These are phyloP conservation scores for Altica lythri DNA, from an alignment of 2,888 invertebrate species.

Conservation along the genomic window DNA sequence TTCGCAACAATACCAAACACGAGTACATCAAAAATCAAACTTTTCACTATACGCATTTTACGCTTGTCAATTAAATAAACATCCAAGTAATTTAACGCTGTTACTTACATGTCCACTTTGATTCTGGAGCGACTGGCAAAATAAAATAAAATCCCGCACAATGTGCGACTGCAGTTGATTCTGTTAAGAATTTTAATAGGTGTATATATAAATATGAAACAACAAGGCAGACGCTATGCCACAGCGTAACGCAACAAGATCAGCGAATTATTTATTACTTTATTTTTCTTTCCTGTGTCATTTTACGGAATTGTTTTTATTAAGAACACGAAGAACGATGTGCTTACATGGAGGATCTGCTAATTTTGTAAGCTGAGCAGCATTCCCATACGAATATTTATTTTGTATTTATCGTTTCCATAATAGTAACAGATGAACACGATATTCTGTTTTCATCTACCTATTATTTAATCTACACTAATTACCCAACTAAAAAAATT, in stretches of 20 bases:
- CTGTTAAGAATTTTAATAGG: constrained; percentile 23
- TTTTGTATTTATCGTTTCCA: too few relatives aligned
- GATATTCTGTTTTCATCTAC: too few relatives aligned
- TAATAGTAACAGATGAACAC: too few relatives aligned
- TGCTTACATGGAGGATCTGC: too few relatives aligned
- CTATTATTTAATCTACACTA: too few relatives aligned
- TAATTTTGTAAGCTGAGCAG: too few relatives aligned
- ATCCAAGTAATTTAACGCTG: too few relatives aligned
- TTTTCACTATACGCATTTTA: not conserved
- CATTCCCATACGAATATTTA: too few relatives aligned
- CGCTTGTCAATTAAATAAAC: too few relatives aligned
- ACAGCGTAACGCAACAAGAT: not conserved
- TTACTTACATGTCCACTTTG: too few relatives aligned
- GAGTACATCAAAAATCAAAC: not conserved
- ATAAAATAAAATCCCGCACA: not conserved
- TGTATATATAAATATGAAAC: constrained; percentile 26
- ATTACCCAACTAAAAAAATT: too few relatives aligned
- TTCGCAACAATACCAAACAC: not conserved
- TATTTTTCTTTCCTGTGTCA: not conserved
- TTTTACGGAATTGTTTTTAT: constrained; percentile 9
- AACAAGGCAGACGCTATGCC: constrained; percentile 22
- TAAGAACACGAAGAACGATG: not conserved
- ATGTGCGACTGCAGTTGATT: constrained; percentile 3
- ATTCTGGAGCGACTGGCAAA: not conserved
- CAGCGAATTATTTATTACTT: constrained; percentile 2